Conservation (phyloP, 2,797 vertebrate species). For the Neoniphon sammara region DNA sequence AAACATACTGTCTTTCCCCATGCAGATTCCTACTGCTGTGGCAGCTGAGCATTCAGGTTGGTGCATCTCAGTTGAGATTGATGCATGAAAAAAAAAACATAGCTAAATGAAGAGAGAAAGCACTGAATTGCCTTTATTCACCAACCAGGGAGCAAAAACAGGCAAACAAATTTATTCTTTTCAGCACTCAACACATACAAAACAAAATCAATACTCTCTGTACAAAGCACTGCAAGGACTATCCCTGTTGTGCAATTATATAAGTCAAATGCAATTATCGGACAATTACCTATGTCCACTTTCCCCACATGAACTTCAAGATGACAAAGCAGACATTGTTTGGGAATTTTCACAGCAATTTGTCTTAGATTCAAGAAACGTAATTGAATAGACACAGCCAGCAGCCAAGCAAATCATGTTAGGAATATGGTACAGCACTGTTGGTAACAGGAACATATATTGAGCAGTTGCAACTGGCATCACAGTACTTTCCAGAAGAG, state of each 20-base stretch:
- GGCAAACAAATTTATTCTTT: conserved; percentile 50
- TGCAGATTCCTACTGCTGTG: neutral
- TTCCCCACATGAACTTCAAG: conserved; percentile 27
- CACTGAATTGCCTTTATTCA: conserved; percentile 43
- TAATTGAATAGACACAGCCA: conserved; percentile 20
- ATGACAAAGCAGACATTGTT: conserved; percentile 27
- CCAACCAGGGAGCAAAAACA: conserved; percentile 43
- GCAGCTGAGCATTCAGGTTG: conserved; percentile 13
- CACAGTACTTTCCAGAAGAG: too few species aligned
- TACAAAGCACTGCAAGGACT: conserved; percentile 18
- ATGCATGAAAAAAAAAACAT: conserved; percentile 19
- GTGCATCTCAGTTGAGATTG: conserved; percentile 14
- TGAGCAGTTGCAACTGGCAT: too few species aligned
- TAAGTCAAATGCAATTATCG: conserved; percentile 55
- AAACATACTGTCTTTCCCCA: neutral
- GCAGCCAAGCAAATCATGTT: conserved; percentile 3
- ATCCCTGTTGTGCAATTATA: conserved; percentile 54
- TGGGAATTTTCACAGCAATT: conserved; percentile 13
- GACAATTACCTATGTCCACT: conserved; percentile 44
- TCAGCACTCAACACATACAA: conserved; percentile 49
- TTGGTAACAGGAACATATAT: neutral
- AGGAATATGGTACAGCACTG: conserved; percentile 7
- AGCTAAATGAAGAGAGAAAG: conserved; percentile 42
- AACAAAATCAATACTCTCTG: conserved; percentile 55
- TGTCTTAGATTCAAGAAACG: conserved; percentile 14